Base-by-base conservation (phyloP, 2,113 vertebrate species). In the Odontesthes bonariensis region DNA sequence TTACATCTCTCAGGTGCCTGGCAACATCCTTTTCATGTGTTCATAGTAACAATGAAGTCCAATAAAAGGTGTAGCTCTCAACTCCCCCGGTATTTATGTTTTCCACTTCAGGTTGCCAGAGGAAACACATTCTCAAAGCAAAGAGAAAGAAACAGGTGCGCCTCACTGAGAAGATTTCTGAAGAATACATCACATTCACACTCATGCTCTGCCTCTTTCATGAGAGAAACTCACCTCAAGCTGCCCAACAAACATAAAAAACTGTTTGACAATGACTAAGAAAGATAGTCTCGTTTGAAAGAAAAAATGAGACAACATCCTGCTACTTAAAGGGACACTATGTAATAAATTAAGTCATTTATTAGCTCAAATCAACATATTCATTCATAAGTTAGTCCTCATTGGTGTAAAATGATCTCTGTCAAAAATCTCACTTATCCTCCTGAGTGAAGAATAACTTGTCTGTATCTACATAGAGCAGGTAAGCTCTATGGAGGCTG, bases 61-160 rank as follows among this genome's bases (percentile, higher is more conserved):
- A 75, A 47, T 81, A 54, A 66, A 52, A 55, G 47, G 23, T 33
- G 46, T 31, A 47, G 8, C 46, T 52, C 12, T 62, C 27, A 4
- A 46, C 44, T 47, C n/a, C 35, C 31, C 13, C 54, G 8, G 31
- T 54, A n/a, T 80, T 76, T 54, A 49, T 73, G 46, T 55, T 20
- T 56, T 61, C 33, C 53, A 60, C 65, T 53, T 67, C 27, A 49
- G 63, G 89, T 85, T 82, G 66, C 77, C 70, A 77, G 66, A 75
- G 68, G 64, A 82, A 81, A 83, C 66, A 14, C 0, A 35, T 65
- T 67, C 63, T 31, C 19, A 65, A n/a, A 46, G 13, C 42, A 60
- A 4, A 63, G 33, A 52, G 9, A 56, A 35, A 17, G 6, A 23
- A 66, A 40, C 20, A 56, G 49, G 8, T 40, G 49, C 23, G 1